Conservation (phyloP, 2,888 invertebrate species). For the Erebia palarica region DNA sequence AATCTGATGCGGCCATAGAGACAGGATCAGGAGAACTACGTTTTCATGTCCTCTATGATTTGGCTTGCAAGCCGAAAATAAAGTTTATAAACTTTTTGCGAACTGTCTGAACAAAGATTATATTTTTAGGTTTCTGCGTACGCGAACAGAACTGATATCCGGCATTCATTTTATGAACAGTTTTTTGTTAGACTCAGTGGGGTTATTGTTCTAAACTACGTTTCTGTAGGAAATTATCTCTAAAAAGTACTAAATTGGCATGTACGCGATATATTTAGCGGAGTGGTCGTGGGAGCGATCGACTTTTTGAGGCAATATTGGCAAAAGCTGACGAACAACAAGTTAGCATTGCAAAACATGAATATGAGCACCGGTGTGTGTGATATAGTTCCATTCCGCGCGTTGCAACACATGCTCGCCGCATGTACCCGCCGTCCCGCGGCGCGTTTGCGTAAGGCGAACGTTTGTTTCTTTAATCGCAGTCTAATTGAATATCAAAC, state of each 20-base stretch:
- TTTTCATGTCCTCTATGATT: no score
- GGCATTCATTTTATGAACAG: neutral
- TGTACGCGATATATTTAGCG: neutral
- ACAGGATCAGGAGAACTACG: no score
- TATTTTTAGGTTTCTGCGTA: neutral
- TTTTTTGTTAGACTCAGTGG: neutral
- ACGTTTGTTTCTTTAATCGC: conserved; percentile 39
- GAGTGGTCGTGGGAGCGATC: neutral
- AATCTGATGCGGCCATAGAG: no score
- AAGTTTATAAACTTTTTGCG: neutral
- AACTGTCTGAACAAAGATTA: neutral
- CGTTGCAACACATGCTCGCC: conserved; percentile 32
- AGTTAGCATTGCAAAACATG: conserved; percentile 22
- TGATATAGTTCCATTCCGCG: conserved; percentile 22
- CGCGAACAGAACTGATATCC: neutral
- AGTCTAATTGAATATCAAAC: conserved; percentile 41
- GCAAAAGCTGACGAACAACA: neutral
- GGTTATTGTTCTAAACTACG: neutral
- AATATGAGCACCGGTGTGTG: neutral
- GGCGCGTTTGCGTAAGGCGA: conserved; percentile 37
- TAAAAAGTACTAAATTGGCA: no score
- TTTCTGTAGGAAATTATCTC: neutral
- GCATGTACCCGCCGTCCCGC: neutral
- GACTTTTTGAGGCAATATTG: neutral
- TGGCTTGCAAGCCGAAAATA: neutral